These are phyloP conservation scores for Collichthys lucidus DNA, from an alignment of 2,113 vertebrate genomes.

Conservation along the genomic window DNA sequence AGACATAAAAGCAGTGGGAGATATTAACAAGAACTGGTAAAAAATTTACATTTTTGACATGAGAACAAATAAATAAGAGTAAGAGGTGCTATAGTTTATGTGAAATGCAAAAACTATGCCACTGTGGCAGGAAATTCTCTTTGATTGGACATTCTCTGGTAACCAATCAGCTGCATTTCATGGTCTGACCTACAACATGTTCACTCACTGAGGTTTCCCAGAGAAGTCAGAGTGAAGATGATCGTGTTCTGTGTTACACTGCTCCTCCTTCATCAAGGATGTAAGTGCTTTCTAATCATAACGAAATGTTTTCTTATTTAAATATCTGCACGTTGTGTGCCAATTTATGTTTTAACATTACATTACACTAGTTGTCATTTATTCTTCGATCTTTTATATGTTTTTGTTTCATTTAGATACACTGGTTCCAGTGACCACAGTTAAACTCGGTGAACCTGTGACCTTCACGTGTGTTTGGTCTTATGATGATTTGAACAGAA, in stretches of 20 bases:
- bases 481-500: rapidly evolving
- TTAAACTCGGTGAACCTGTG: slow-evolving; percentile 4
- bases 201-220: neutral
- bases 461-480: slow-evolving; percentile 2
- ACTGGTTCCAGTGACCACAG: slow-evolving; percentile 7
- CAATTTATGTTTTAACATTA: no score
- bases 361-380: neutral
- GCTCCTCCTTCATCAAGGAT: slow-evolving; percentile 16
- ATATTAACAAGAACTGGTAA: no score
- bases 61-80: no score
- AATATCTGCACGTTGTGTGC: no score
- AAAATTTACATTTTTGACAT: no score
- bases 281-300: neutral
- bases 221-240: slow-evolving; percentile 25
- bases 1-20: no score
- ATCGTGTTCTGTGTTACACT: slow-evolving; percentile 4
- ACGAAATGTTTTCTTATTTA: no score
- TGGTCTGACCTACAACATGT: neutral
- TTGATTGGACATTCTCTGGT: neutral
- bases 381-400: rapidly evolving
- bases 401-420: neutral
- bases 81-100: no score
- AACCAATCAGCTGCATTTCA: slow-evolving; percentile 31
- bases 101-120: no score
- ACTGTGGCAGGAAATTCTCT: neutral